Base-by-base conservation (phyloP, 2,888 invertebrate genomes). In the Rhingia rostrata region DNA sequence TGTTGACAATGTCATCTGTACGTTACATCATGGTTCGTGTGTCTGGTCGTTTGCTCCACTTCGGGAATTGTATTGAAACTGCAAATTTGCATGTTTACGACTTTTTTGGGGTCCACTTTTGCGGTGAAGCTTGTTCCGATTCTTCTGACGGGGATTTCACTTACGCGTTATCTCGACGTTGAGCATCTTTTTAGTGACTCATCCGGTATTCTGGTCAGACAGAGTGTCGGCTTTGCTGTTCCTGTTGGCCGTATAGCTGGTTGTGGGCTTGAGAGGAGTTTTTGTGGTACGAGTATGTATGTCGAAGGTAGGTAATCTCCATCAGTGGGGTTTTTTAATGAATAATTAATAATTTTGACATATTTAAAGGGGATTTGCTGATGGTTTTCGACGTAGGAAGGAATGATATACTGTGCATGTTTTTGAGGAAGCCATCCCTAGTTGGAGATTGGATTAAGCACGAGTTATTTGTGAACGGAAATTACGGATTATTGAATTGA, bases 181-280 rank as follows among this genome's bases (percentile, higher is more conserved):
- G 69, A 60, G 66, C 56, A 64, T 77, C 72, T 72, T 69, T 22
- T 32, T 39, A 63, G 69, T 84, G 79, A 84, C 69, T 80, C 84
- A 84, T 80, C 64, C 43, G 69, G 70, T 84, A 73, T 79, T 84
- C 64, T 69, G 74, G 63, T 80, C 80, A 84, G 84, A 84, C 84
- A 70, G 74, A 61, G 80, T 66, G 80, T 56, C 80, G 74, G 39
- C 74, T 67, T 60, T 9, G 54, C 47, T 33, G 63, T 53, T 51
- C 41, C 49, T n/a, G 69, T 7, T 70, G 69, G 60, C 69, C 78
- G 78, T 78, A 78, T 83, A 37, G 72, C 49, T 64, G 58, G 60
- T 45, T 49, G 78, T 83, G 72, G 82, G 73, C 9, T 60, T 73
- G 30, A 32, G 12, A 51, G 53, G 49, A 75, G 70, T 45, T 63